Evolutionary conservation across 2,797 vertebrate species (phyloP), one percentile per base, ranked within the genome.

Genomic region (Mormyrops boulengeri): DNA sequence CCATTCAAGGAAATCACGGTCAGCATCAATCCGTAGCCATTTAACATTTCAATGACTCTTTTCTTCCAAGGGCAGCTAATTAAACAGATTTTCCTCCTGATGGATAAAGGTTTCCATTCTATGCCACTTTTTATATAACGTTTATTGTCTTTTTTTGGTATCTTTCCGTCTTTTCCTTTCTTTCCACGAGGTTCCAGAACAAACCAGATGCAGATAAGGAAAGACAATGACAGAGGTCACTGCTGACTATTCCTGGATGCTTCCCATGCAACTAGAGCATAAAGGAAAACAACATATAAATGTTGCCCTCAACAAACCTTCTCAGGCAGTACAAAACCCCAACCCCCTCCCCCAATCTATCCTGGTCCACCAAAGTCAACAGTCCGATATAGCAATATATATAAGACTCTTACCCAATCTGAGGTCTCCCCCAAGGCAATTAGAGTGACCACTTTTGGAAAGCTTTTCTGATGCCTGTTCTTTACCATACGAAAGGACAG

Each of bases 351-450:
- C 22, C 66, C 66, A 73, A 38, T n/a, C 30, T 17, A 73, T 14
- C 66, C 30, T 17, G 4, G 66, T 38, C 66, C 66, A 73, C 66
- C 66, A 73, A 73, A 73, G 30, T 73, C 66, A 73, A 73, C 41
- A 80, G 38, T 44, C 73, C 73, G 7, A 41, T 80, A 80, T 80
- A 80, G 73, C 38, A 69, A 69, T 4, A 73, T 73, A 73, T 73
- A 73, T 26, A 30, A 60, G 12, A 38, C 66, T 73, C 30, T 38
- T 73, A 44, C 38, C 73, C 41, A 80, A 41, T 44, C 38, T 80
- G 73, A 80, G 38, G 73, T 80, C 73, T n/a, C 73, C 73, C 73
- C 38, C 38, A 80, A 80, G 73, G 73, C 38, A 80, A 80, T 80
- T n/a, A 44, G 41, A 44, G 38, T 44, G 38, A 44, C 41, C 41